Evolutionary conservation across 1,140 invertebrate genomes (phyloP).

Genomic region (Venustaconcha ellipsiformis): DNA sequence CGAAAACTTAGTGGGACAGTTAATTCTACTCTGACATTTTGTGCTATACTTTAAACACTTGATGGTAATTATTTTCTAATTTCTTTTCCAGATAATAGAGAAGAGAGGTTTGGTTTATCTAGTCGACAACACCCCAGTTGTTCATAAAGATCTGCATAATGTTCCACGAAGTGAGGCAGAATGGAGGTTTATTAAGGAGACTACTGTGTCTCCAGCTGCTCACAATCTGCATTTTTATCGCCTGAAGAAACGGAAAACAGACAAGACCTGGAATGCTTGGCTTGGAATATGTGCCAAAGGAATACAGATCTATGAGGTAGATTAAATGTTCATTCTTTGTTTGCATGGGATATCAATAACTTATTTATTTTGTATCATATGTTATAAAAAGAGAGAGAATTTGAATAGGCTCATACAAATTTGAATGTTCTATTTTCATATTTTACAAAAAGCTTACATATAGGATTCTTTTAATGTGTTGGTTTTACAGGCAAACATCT

Average conservation of each 20-base stretch:
- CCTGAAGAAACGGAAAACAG: slow-evolving; percentile 82
- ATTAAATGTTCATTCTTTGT: slow-evolving; percentile 21
- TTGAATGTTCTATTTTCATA: background rate
- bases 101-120: slow-evolving; percentile 75
- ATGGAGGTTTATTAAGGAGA: slow-evolving; percentile 88
- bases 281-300: slow-evolving; percentile 80
- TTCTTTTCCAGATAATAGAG: slow-evolving; percentile 67
- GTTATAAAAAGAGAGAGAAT: too few species aligned
- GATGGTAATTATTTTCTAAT: too few species aligned
- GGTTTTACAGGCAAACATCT: too few species aligned
- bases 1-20: too few species aligned
- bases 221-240: slow-evolving; percentile 94
- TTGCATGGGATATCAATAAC: background rate
- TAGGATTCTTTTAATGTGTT: background rate
- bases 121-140: slow-evolving; percentile 73
- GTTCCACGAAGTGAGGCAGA: slow-evolving; percentile 83
- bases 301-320: slow-evolving; percentile 81
- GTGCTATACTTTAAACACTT: too few species aligned
- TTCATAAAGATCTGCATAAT: slow-evolving; percentile 82
- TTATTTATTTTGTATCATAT: too few species aligned
- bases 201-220: slow-evolving; percentile 85
- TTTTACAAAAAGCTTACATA: background rate
- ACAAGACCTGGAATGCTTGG: slow-evolving; percentile 66
- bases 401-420: too few species aligned
- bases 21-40: too few species aligned